These are phyloP conservation scores for Panulirus ornatus DNA, from an alignment of 1,140 invertebrate species.

Conservation along the genomic window DNA sequence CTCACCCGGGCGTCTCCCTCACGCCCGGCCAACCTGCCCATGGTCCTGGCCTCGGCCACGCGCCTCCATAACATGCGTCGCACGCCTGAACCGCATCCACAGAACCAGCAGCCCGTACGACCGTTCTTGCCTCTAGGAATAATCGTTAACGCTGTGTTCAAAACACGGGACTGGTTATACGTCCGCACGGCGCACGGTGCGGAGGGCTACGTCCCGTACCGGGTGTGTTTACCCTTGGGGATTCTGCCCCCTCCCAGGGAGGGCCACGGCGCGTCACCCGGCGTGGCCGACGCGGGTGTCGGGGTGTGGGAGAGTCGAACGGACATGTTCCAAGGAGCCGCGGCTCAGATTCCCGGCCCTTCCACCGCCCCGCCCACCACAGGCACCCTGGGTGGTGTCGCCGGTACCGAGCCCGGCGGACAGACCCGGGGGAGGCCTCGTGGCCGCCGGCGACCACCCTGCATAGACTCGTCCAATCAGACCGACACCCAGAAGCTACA, in stretches of 20 bases:
- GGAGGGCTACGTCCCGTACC: slow-evolving; percentile 82
- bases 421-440: slow-evolving; percentile 60
- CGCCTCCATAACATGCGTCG: slow-evolving; percentile 74
- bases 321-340: slow-evolving; percentile 58
- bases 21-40: slow-evolving; percentile 74
- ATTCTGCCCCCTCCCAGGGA: slow-evolving; percentile 78
- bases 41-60: slow-evolving; percentile 75
- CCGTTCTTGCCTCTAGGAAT: slow-evolving; percentile 85
- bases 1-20: slow-evolving; percentile 70
- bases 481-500: slow-evolving; percentile 76
- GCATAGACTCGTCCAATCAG: slow-evolving; percentile 68
- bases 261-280: slow-evolving; percentile 76
- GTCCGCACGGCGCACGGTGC: slow-evolving; percentile 90
- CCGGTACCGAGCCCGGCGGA: slow-evolving; percentile 45
- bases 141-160: slow-evolving; percentile 90
- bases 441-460: slow-evolving; percentile 63
- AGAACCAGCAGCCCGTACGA: slow-evolving; percentile 67
- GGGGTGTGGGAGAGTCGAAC: slow-evolving; percentile 57
- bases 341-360: slow-evolving; percentile 50
- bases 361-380: slow-evolving; percentile 75
- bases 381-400: slow-evolving; percentile 70
- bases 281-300: slow-evolving; percentile 29
- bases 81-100: slow-evolving; percentile 62
- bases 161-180: slow-evolving; percentile 89
- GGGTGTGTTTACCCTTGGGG: slow-evolving; percentile 82